Base-by-base conservation (phyloP, 1,140 invertebrate genomes). In the Atopsyche davidsoni region DNA sequence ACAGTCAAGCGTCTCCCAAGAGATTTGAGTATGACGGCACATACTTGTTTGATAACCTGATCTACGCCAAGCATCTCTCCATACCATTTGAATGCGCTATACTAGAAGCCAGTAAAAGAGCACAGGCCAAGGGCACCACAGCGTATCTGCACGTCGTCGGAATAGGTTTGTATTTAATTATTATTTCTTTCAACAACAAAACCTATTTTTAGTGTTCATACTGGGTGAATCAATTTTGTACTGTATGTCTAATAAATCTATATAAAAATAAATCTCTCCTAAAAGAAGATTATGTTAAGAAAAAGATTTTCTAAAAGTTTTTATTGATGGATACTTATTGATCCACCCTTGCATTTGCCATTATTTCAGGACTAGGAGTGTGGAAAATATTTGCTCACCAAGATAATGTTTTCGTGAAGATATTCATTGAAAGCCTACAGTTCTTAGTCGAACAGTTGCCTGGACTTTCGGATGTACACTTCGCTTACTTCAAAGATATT, bases 321-420 rank as follows among this genome's bases (percentile, higher is more conserved):
- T n/a, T n/a, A n/a, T n/a, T n/a, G n/a, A n/a, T n/a, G n/a, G n/a
- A n/a, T n/a, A n/a, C n/a, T n/a, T n/a, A n/a, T n/a, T n/a, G n/a
- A n/a, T n/a, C n/a, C n/a, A n/a, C n/a, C n/a, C n/a, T n/a, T n/a
- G n/a, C n/a, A n/a, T n/a, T n/a, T n/a, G n/a, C n/a, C n/a, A n/a
- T n/a, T n/a, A n/a, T n/a, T n/a, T n/a, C 46, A 72, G 75, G 75
- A 55, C 57, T 77, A 10, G 73, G 75, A 2, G 75, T 75, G 4
- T 76, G 75, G 75, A 72, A 60, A 54, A 63, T 66, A 50, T 69
- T 68, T 0, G 34, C 40, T 2, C 73, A 75, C 47, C 73, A 77
- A 59, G 46, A 60, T 1, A 65, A 72, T 22, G 62, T 75, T 1
- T 77, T 70, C 49, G 58, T 75, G 11, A 59, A 73, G 6, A 66